A percentile compares a stretch with the other conserved stretches of the same genome.
phyloP scores from a whole-genome alignment of 2,797 vertebrate species.

The Pristis pectinata region DNA sequence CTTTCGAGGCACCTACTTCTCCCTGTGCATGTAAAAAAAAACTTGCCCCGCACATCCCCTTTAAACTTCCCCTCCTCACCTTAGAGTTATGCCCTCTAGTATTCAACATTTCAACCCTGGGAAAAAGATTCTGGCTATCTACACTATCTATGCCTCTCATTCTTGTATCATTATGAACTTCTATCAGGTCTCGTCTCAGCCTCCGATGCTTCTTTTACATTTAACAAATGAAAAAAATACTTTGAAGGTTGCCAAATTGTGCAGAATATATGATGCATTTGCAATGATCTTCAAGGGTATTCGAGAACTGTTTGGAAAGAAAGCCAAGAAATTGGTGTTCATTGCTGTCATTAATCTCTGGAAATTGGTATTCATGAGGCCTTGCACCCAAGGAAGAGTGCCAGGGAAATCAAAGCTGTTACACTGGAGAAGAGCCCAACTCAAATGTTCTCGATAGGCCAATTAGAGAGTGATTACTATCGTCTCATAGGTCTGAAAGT shows the following conservation, averaged over 20 bases:
- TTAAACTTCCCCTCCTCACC: no score
- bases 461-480: not conserved
- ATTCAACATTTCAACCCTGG: no score
- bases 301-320: not conserved
- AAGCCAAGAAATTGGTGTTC: not conserved
- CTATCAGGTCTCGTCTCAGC: no score
- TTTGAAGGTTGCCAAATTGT: not conserved
- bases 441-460: not conserved
- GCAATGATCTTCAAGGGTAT: not conserved
- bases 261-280: not conserved
- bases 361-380: not conserved
- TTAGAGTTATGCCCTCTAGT: no score
- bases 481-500: not conserved
- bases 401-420: constrained; percentile 18
- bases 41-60: no score
- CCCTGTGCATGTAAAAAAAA: no score
- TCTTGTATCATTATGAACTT: no score
- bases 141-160: no score
- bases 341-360: not conserved
- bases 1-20: no score
- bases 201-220: no score
- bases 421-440: not conserved
- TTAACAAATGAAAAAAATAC: no score
- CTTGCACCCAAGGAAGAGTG: not conserved
- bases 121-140: no score